Evolutionary conservation across 2,113 vertebrate genomes (phyloP).

Genomic region (Turdus rufiventris): DNA sequence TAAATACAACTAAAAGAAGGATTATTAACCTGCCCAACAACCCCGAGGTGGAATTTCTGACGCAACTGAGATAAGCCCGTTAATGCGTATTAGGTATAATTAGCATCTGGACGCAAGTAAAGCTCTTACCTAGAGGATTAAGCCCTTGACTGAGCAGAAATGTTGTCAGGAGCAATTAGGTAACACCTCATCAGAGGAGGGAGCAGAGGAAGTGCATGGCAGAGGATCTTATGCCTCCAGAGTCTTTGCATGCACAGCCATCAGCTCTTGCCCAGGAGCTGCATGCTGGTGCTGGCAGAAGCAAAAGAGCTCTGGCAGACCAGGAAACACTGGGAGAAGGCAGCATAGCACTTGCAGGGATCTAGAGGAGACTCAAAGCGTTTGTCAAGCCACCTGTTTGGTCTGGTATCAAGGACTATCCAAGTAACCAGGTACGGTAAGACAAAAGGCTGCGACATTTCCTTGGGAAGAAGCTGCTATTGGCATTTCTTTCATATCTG

Average conservation of each 20-base stretch:
- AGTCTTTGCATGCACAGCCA: neutral
- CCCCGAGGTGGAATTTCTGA: slow-evolving; percentile 45
- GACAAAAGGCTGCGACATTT: neutral
- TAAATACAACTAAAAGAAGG: slow-evolving; percentile 17
- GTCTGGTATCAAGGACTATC: neutral
- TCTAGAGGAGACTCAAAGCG: neutral
- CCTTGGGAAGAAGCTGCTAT: neutral
- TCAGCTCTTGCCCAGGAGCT: neutral
- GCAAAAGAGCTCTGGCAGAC: neutral
- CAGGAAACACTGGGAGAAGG: neutral
- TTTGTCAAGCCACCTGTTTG: neutral
- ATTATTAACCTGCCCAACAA: slow-evolving; percentile 25
- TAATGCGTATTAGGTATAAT: slow-evolving; percentile 56
- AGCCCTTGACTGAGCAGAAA: neutral
- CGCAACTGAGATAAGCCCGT: slow-evolving; percentile 36
- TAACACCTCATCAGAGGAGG: neutral
- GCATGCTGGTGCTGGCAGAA: neutral
- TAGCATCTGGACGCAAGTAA: slow-evolving; percentile 40
- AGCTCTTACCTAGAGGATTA: slow-evolving; percentile 44
- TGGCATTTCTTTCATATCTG: neutral
- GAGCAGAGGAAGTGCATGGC: neutral
- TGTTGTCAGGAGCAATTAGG: slow-evolving; percentile 34
- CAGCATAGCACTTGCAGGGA: neutral
- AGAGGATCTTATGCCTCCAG: neutral
- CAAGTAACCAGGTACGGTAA: neutral